These are phyloP conservation scores for Neuroterus valhalla DNA, from an alignment of 1,140 invertebrate genomes.

Conservation along the genomic window DNA sequence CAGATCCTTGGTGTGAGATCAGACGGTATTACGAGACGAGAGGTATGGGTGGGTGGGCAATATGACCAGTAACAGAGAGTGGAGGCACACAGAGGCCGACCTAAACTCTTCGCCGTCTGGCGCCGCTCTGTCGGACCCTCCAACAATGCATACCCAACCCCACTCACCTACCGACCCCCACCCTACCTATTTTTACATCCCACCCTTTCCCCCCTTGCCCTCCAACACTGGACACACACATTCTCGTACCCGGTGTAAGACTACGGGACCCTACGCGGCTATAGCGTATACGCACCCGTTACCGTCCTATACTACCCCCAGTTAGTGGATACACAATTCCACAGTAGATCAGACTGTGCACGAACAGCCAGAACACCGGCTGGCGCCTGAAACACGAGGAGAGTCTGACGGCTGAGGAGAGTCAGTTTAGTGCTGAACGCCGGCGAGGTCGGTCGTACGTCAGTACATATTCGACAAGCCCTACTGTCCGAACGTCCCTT, in stretches of 20 bases:
- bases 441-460: conserved; percentile 22
- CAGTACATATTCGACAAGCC: too few relatives aligned
- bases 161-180: conserved; percentile 44
- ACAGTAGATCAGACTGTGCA: conserved; percentile 44
- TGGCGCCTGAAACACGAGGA: conserved; percentile 46
- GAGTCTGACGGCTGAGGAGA: conserved; percentile 41
- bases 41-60: conserved; percentile 31
- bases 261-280: background rate
- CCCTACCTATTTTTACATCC: conserved; percentile 43
- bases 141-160: conserved; percentile 46
- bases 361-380: conserved; percentile 38
- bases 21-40: conserved; percentile 21
- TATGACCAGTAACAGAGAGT: conserved; percentile 36
- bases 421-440: conserved; percentile 44
- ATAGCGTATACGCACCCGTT: background rate
- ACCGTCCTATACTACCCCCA: conserved; percentile 43
- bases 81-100: conserved; percentile 46
- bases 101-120: conserved; percentile 63
- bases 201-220: conserved; percentile 40
- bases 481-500: too few relatives aligned
- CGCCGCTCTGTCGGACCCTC: conserved; percentile 68
- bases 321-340: conserved; percentile 47
- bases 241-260: conserved; percentile 15
- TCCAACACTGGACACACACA: conserved; percentile 44
- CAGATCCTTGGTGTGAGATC: conserved; percentile 24